These are phyloP conservation scores for Corbicula japonica DNA, from an alignment of 2,888 invertebrate species.

Conservation along the genomic window DNA sequence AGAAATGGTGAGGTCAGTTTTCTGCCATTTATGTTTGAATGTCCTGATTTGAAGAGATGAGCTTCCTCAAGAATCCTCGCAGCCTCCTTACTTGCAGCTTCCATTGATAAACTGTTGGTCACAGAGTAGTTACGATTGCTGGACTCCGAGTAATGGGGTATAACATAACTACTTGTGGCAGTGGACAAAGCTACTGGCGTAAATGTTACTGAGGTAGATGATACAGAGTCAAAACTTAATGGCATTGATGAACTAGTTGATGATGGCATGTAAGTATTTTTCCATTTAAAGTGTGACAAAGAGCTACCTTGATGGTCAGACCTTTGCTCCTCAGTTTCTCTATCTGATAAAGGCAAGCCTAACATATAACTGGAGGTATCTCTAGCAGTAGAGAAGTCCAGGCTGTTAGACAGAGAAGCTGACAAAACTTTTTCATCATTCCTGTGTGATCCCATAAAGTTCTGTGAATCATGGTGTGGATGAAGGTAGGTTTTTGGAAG, in stretches of 20 bases:
- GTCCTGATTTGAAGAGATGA: conserved; percentile 22
- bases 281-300: conserved; percentile 31
- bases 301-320: conserved; percentile 9
- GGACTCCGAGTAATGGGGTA: conserved; percentile 39
- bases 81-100: conserved; percentile 51
- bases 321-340: too few species aligned
- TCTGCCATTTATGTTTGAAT: conserved; percentile 8
- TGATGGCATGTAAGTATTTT: conserved; percentile 22
- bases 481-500: conserved; percentile 20
- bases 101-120: conserved; percentile 17
- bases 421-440: too few species aligned
- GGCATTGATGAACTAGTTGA: conserved; percentile 16
- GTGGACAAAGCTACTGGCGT: conserved; percentile 14
- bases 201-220: conserved; percentile 30
- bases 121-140: conserved; percentile 7
- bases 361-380: too few species aligned
- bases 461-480: neutral
- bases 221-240: conserved; percentile 1
- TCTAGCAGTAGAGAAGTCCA: too few species aligned
- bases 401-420: too few species aligned
- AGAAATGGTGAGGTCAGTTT: conserved; percentile 37
- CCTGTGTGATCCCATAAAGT: too few species aligned
- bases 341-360: too few species aligned
- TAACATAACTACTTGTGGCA: conserved; percentile 29
- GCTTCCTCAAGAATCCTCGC: conserved; percentile 54